Evolutionary conservation across 1,140 invertebrate genomes (phyloP).

Genomic region (Apis laboriosa): DNA sequence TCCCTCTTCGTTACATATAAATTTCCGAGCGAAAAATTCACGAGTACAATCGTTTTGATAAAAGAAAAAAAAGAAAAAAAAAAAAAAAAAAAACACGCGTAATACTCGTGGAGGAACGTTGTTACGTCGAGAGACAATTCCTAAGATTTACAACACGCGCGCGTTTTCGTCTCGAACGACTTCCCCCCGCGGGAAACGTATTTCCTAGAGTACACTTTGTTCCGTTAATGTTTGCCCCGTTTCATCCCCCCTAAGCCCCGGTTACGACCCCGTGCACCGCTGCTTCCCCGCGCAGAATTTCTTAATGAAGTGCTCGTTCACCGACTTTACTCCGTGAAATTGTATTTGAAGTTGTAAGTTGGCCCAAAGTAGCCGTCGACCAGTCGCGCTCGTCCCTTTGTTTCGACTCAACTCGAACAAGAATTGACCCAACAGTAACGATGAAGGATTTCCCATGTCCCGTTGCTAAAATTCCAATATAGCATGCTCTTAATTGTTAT

Average conservation of each 20-base stretch:
- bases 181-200: neutral
- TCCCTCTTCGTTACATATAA: too few relatives aligned
- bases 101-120: neutral
- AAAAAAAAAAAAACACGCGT: too few relatives aligned
- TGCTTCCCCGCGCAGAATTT: constrained; percentile 54
- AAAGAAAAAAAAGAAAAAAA: too few relatives aligned
- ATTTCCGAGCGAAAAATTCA: too few relatives aligned
- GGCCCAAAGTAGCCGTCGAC: constrained; percentile 17
- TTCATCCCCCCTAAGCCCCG: neutral
- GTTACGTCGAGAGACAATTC: neutral
- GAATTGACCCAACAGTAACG: constrained; percentile 18
- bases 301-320: constrained; percentile 58
- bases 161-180: neutral
- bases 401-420: constrained; percentile 21
- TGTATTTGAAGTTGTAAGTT: constrained; percentile 55
- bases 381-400: neutral
- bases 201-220: constrained; percentile 13
- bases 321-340: constrained; percentile 54
- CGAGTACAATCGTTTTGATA: too few relatives aligned
- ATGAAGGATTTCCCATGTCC: constrained; percentile 13
- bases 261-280: constrained; percentile 5
- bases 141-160: neutral
- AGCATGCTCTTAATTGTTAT: too few relatives aligned
- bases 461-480: too few relatives aligned
- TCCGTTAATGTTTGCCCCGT: neutral